Base-by-base conservation (phyloP, 2,888 invertebrate species). In the Beris chalybata region DNA sequence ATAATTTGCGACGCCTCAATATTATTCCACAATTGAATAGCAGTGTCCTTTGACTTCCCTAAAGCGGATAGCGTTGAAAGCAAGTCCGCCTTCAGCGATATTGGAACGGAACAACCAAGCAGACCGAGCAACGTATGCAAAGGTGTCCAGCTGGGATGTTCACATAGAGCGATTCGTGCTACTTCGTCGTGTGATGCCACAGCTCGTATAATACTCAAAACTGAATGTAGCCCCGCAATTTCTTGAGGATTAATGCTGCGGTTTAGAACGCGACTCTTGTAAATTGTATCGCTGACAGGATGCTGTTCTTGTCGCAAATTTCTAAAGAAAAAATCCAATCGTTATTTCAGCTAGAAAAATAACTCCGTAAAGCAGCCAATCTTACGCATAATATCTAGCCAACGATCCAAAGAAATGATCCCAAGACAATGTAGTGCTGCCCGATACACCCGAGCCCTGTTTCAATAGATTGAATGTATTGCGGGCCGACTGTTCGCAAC, bases 81-180 rank as follows among this genome's bases (percentile, higher is more conserved):
- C 61, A 97, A 82, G 74, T 92, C 89, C 0, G 93, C 90, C 82
- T 97, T 97, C 68, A 97, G 83, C 4, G 85, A 84, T 57, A 94
- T 86, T 0, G 95, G 93, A 71, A 97, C 88, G 56, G 92, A 89
- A 78, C 97, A 97, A 72, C 91, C 87, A 7, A 96, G 86, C 52
- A 97, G 82, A 12, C 95, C 90, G 61, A 95, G 85, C 73, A 95
- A 82, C 55, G 89, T 86, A 71, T 89, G 88, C 66, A 95, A 82
- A 0, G 93, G 90, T 66, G 91, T 87, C 94, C 95, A 97, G 72
- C 89, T 90, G 43, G 92, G 87, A 78, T 94, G 93, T 76, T 96
- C 95, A 74, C 91, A 92, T 56, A 97, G 84, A 22, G 90, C 89
- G 44, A 91, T 83, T 65, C 93, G 84, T 0, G 93, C 91, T 72